phyloP scores from a whole-genome alignment of 1,140 invertebrate genomes.

The Metopolophium dirhodum region DNA sequence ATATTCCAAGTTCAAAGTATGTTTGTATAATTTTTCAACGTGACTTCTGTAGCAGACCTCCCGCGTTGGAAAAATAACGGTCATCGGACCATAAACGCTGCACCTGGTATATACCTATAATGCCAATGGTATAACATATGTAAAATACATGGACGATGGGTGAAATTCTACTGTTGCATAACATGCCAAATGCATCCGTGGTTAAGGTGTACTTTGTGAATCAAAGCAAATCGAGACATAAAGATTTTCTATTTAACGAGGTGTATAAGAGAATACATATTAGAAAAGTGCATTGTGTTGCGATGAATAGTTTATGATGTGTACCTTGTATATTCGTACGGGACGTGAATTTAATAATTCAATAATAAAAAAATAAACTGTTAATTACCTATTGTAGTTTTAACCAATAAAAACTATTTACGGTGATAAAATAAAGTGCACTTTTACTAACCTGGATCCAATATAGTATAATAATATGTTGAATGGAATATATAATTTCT shows the following conservation, averaged over 20 bases:
- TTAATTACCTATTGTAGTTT: slow-evolving; percentile 18
- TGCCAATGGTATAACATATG: background rate
- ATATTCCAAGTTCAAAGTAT: background rate
- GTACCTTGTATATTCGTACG: background rate
- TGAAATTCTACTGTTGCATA: background rate
- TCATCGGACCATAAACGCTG: background rate
- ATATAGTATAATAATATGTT: background rate
- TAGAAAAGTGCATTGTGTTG: slow-evolving; percentile 23
- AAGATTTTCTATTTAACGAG: background rate
- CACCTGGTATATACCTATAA: background rate
- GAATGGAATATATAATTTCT: background rate
- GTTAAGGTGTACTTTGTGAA: background rate
- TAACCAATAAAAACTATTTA: background rate
- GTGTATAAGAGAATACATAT: background rate
- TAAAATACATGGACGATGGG: background rate
- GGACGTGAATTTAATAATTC: slow-evolving; percentile 18
- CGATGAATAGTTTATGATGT: slow-evolving; percentile 11
- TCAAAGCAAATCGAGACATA: background rate
- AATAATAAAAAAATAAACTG: background rate
- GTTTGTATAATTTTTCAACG: background rate
- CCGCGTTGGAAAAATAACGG: background rate
- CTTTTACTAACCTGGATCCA: background rate
- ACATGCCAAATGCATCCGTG: background rate
- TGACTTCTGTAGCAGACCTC: background rate
- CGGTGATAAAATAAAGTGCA: background rate